Evolutionary conservation across 2,888 invertebrate species (phyloP).

Genomic region (Melikaiella ostensackeni): DNA sequence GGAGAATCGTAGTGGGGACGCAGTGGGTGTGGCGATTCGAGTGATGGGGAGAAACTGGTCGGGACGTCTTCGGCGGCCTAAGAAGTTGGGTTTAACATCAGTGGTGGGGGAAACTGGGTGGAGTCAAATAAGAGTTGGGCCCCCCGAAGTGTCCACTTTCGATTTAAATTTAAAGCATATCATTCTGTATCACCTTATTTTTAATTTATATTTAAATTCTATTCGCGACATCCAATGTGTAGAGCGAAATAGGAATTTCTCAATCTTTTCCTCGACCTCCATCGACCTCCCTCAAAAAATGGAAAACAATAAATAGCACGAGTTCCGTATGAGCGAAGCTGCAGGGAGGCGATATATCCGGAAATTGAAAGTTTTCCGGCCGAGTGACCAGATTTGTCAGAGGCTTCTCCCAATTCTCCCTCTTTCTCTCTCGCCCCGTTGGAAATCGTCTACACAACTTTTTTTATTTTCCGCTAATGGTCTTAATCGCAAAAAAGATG

Average conservation of each 20-base stretch:
- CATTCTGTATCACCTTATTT: not conserved
- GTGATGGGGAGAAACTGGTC: not conserved
- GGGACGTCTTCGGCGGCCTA: no score
- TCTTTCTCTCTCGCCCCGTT: not conserved
- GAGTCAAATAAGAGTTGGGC: not conserved
- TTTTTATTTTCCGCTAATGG: not conserved
- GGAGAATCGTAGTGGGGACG: not conserved
- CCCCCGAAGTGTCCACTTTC: rapidly evolving
- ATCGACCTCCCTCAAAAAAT: no score
- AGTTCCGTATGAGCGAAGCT: not conserved
- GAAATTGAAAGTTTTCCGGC: slow-evolving; percentile 66
- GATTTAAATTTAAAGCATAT: not conserved
- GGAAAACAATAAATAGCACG: slow-evolving; percentile 30
- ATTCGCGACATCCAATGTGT: not conserved
- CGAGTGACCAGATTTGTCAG: slow-evolving; percentile 45
- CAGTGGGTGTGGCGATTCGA: not conserved
- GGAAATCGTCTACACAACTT: not conserved
- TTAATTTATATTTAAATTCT: not conserved
- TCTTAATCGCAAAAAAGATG: not conserved
- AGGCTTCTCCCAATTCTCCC: not conserved
- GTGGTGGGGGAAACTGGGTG: no score
- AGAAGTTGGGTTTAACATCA: no score
- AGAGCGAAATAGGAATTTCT: slow-evolving; percentile 23
- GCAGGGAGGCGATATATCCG: slow-evolving; percentile 44
- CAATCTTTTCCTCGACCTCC: slow-evolving; percentile 5